Base-by-base conservation (phyloP, 2,797 vertebrate genomes). In the Gymnothorax reevesii region DNA sequence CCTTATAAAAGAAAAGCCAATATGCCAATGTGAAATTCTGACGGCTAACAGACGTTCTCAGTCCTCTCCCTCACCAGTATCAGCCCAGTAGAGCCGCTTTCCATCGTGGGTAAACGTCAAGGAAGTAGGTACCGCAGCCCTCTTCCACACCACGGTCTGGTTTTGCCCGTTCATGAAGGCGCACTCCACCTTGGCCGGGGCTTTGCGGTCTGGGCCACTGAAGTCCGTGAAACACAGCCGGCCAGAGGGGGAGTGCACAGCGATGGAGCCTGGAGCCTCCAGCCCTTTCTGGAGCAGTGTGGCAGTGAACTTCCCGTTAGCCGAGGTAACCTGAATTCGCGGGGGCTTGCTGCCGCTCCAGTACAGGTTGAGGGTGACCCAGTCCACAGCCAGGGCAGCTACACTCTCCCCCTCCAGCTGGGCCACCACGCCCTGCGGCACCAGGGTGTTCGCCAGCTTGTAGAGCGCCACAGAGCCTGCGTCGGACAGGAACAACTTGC, bases 301-400 rank as follows among this genome's bases (percentile, higher is more conserved):
- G 0, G 92, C 88, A 15, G 93, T 92, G 92, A 96, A 93, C 79
- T 75, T 91, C 0, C 94, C 90, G 5, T 90, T 77, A 0, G 90
- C 88, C 0, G 97, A 95, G 3, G 96, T 96, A 73, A 98, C 96
- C 0, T 90, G 92, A 86, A 99, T 93, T 85, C 92, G 88, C 0
- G 96, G 91, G 0, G 88, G 94, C 15, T 90, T 90, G 0, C 83
- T 91, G 86, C 95, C 95, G 7, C 97, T 97, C 98, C 98, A 99
- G 92, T 97, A 99, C 12, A 99, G 87, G 90, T 97, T 98, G 0
- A 92, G 93, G 0, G 96, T 98, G 89, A 97, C 91, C 98, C 98
- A 99, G 93, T 99, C 98, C 2, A 98, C 92, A 20, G 97, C 97
- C 84, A 99, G 87, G 60, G 95, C 93, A 0, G 94, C 95, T 0